Evolutionary conservation across 2,113 vertebrate genomes (phyloP).

Genomic region (Probosciger aterrimus): DNA sequence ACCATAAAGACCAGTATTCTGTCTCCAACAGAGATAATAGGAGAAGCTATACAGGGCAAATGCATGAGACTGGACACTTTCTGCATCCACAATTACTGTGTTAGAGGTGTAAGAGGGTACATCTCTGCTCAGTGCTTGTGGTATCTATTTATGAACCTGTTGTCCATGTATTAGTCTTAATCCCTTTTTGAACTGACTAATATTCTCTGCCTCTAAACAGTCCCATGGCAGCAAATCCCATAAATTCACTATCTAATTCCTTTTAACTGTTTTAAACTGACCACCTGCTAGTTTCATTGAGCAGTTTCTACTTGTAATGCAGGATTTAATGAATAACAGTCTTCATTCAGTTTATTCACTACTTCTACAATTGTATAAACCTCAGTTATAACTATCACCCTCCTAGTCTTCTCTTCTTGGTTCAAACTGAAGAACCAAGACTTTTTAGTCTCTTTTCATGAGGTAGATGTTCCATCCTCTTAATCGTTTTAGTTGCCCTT

Average conservation of each 20-base stretch:
- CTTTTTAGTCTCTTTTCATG: neutral
- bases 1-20: neutral
- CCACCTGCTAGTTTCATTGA: neutral
- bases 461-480: neutral
- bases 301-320: neutral
- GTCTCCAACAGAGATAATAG: slow-evolving; percentile 23
- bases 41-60: neutral
- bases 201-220: neutral
- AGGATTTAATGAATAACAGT: neutral
- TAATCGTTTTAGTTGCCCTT: neutral
- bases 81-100: neutral
- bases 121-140: neutral
- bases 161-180: neutral
- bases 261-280: neutral
- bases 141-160: neutral
- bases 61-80: neutral
- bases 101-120: neutral
- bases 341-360: neutral
- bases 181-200: neutral
- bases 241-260: neutral
- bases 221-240: neutral
- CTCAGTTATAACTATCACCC: neutral
- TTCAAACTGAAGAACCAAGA: neutral
- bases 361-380: neutral
- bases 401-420: neutral